Evolutionary conservation across 2,797 vertebrate species (phyloP).

Genomic region (Sparus aurata): DNA sequence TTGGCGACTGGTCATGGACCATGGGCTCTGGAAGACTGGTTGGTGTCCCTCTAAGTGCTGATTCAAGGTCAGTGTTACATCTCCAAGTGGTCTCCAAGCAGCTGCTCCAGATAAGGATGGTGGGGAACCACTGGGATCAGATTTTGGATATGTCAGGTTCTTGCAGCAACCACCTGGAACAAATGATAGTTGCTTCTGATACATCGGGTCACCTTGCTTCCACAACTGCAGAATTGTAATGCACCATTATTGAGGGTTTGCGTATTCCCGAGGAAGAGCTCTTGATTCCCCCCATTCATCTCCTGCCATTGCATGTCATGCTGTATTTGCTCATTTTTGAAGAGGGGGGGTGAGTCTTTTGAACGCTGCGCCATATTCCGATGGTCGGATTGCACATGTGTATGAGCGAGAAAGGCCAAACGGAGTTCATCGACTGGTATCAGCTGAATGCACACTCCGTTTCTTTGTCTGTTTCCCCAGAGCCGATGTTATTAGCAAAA

Average conservation of each 20-base stretch:
- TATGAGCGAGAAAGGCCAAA: conserved; percentile 51
- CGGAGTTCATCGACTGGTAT: conserved; percentile 59
- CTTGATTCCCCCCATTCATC: conserved; percentile 29
- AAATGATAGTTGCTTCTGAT: conserved; percentile 36
- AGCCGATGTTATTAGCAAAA: conserved; percentile 28
- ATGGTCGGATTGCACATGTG: conserved; percentile 47
- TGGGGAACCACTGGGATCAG: conserved; percentile 29
- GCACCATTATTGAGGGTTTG: conserved; percentile 65
- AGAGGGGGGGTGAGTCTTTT: conserved; percentile 32
- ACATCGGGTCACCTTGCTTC: conserved; percentile 80
- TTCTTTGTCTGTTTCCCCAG: conserved; percentile 38
- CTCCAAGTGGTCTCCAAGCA: conserved; percentile 62
- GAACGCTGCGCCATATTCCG: conserved; percentile 53
- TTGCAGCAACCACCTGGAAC: conserved; percentile 40
- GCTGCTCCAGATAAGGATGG: conserved; percentile 45
- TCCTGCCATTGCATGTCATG: conserved; percentile 30
- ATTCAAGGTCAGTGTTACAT: conserved; percentile 82
- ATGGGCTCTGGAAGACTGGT: conserved; percentile 42
- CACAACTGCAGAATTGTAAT: conserved; percentile 68
- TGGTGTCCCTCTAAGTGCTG: conserved; percentile 58
- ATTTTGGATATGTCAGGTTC: conserved; percentile 38
- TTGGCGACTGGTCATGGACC: conserved; percentile 57
- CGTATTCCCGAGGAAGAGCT: conserved; percentile 33
- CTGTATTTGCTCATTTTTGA: conserved; percentile 22
- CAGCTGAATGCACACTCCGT: conserved; percentile 30